Conservation (phyloP, 2,797 vertebrate species). For the Propithecus deckenii region DNA sequence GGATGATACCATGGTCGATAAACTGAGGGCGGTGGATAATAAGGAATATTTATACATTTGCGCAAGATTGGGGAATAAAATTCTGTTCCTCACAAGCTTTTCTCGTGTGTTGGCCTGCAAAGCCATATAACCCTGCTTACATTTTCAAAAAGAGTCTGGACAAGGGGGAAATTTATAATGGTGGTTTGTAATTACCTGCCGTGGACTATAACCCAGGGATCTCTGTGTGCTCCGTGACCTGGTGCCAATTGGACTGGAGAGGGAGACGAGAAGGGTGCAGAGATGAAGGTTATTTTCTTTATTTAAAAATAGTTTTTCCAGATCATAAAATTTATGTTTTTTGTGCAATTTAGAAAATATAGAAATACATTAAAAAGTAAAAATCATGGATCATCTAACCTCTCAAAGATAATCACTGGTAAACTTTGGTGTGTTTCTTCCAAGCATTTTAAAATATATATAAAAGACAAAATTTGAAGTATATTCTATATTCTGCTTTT, state of each 20-base stretch:
- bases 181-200: neutral
- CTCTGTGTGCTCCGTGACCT: neutral
- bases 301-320: neutral
- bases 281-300: conserved; percentile 3
- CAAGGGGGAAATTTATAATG: neutral
- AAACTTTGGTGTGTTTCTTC: neutral
- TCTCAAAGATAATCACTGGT: neutral
- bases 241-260: neutral
- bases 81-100: neutral
- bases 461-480: neutral
- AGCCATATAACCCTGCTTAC: neutral
- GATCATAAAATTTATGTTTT: neutral
- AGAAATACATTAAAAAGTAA: conserved; percentile 30
- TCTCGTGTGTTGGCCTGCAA: neutral
- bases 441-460: neutral
- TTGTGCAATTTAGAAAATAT: conserved; percentile 25
- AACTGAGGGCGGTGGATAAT: neutral
- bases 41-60: neutral
- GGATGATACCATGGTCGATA: neutral
- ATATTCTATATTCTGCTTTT: neutral
- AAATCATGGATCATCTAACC: neutral
- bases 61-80: neutral
- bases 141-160: neutral
- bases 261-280: neutral
- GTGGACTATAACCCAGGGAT: neutral